Evolutionary conservation across 2,113 vertebrate species (phyloP).

Genomic region (Petrocephalus microphthalmus): DNA sequence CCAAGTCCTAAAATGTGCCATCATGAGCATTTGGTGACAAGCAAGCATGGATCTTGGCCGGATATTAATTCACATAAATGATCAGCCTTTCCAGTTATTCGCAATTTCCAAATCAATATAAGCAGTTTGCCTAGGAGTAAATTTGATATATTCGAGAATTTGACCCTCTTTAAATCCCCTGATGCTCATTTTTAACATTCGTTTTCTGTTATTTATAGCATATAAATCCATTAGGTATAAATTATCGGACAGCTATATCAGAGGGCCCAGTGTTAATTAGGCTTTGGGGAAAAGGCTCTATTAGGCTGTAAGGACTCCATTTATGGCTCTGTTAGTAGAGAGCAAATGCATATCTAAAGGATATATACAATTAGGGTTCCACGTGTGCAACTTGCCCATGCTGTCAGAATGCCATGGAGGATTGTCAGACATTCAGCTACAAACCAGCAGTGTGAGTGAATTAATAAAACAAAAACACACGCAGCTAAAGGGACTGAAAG

Average conservation of each 20-base stretch:
- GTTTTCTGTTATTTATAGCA: not conserved
- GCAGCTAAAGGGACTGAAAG: not conserved
- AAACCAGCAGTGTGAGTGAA: not conserved
- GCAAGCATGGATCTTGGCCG: not conserved
- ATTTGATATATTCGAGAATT: slow-evolving; percentile 1
- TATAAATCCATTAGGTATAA: not conserved
- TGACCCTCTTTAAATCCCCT: not conserved
- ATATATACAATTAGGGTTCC: not conserved
- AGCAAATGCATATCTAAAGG: not conserved
- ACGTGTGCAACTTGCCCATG: not conserved
- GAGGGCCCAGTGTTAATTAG: not conserved
- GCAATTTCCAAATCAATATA: not conserved
- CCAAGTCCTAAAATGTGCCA: not conserved
- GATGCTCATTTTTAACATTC: not conserved
- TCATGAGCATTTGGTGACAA: not conserved
- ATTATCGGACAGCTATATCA: not conserved
- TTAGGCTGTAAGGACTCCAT: not conserved
- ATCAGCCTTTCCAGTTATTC: not conserved
- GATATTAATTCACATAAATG: not conserved
- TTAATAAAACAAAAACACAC: not conserved
- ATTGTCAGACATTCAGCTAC: not conserved
- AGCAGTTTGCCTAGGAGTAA: not conserved
- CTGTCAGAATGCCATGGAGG: not conserved
- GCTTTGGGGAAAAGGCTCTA: not conserved
- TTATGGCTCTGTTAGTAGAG: not conserved